phyloP scores from a whole-genome alignment of 2,113 vertebrate species.

The Alligator mississippiensis region DNA sequence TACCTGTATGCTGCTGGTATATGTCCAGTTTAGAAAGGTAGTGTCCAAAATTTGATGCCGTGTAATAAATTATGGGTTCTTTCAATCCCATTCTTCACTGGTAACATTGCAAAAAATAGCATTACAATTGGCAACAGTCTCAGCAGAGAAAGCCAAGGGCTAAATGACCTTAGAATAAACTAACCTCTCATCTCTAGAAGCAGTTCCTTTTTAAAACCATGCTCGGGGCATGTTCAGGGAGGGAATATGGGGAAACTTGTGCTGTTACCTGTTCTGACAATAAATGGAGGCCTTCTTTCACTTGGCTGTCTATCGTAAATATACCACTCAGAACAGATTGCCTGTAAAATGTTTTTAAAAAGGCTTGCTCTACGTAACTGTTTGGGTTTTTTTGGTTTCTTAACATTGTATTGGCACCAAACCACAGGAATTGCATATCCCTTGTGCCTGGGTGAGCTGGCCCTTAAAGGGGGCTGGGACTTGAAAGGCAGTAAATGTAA shows the following conservation, averaged over 20 bases:
- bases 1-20: not conserved
- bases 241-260: not conserved
- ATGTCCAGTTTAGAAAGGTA: not conserved
- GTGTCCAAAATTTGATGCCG: constrained; percentile 28
- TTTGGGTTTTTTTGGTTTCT: not conserved
- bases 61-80: not conserved
- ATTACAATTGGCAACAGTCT: not conserved
- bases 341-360: not conserved
- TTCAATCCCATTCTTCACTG: no score
- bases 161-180: not conserved
- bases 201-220: not conserved
- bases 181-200: not conserved
- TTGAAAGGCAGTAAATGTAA: not conserved
- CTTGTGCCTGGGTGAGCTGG: not conserved
- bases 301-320: not conserved
- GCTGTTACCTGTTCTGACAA: not conserved
- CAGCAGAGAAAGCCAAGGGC: not conserved
- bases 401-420: not conserved
- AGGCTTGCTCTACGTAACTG: not conserved
- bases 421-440: not conserved
- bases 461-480: not conserved
- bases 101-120: not conserved
- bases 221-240: not conserved
- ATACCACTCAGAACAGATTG: not conserved
- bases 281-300: not conserved